These are phyloP conservation scores for Acanthoscelides obtectus DNA, from an alignment of 2,888 invertebrate species.

Conservation along the genomic window DNA sequence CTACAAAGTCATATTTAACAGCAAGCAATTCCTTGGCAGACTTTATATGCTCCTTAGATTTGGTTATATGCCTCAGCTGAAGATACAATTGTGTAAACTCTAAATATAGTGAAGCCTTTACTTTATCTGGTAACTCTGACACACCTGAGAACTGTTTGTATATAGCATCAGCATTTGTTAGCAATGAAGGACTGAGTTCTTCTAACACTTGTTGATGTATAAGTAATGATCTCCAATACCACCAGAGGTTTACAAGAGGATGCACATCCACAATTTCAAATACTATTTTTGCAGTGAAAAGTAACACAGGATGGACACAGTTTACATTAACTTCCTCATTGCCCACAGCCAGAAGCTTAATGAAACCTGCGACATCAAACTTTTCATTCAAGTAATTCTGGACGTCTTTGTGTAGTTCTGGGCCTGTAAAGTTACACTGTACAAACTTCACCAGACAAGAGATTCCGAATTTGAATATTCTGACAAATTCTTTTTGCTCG, in stretches of 20 bases:
- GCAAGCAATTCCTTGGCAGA: slow-evolving; percentile 60
- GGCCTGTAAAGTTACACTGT: slow-evolving; percentile 80
- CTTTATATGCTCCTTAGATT: slow-evolving; percentile 63
- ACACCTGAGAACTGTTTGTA: slow-evolving; percentile 38
- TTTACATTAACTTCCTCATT: slow-evolving; percentile 66
- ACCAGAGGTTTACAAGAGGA: slow-evolving; percentile 55
- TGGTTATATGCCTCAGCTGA: slow-evolving; percentile 67
- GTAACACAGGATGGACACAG: slow-evolving; percentile 54
- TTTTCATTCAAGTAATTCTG: slow-evolving; percentile 45
- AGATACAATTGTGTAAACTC: slow-evolving; percentile 66
- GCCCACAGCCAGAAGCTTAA: slow-evolving; percentile 50
- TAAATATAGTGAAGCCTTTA: slow-evolving; percentile 48
- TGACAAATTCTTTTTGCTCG: slow-evolving; percentile 47
- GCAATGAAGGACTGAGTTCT: slow-evolving; percentile 66
- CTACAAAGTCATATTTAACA: slow-evolving; percentile 64
- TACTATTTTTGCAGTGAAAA: slow-evolving; percentile 45
- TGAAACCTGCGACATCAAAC: slow-evolving; percentile 48
- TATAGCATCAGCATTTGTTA: slow-evolving; percentile 53
- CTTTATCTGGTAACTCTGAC: slow-evolving; percentile 21
- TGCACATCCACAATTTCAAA: slow-evolving; percentile 40
- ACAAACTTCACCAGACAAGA: slow-evolving; percentile 68
- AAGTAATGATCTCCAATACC: slow-evolving; percentile 69
- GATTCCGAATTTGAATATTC: slow-evolving; percentile 52
- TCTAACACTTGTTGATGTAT: slow-evolving; percentile 74
- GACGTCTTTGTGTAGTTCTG: slow-evolving; percentile 49